These are phyloP conservation scores for Natator depressus DNA, from an alignment of 2,113 vertebrate genomes.

Conservation along the genomic window DNA sequence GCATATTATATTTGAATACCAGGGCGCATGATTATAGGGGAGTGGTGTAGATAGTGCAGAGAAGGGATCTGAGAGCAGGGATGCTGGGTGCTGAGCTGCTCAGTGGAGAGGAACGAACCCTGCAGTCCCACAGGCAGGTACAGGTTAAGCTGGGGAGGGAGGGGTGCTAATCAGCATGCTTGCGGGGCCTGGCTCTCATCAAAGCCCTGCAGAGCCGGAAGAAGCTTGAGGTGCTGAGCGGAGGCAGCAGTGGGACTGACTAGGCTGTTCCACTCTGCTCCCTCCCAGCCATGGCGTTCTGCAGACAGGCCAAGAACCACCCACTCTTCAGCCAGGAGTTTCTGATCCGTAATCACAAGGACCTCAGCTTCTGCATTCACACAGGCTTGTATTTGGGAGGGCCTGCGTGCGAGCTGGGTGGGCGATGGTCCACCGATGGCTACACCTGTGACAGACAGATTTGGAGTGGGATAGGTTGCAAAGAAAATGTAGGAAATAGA, in stretches of 20 bases:
- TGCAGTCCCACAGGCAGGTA: neutral
- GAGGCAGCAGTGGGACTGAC: neutral
- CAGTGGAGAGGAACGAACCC: neutral
- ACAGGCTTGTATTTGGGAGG: neutral
- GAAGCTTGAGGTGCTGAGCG: neutral
- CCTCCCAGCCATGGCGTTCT: neutral
- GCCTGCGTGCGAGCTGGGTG: neutral
- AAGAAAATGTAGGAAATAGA: neutral
- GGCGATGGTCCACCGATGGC: neutral
- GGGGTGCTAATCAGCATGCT: neutral
- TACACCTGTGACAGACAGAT: neutral
- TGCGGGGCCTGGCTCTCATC: neutral
- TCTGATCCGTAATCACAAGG: neutral
- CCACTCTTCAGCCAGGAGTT: neutral
- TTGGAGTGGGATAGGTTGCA: accelerated
- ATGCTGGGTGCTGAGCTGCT: neutral
- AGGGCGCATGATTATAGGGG: neutral
- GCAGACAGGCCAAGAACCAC: neutral
- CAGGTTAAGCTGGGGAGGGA: neutral
- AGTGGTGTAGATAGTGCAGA: neutral
- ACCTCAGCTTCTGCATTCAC: neutral
- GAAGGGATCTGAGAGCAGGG: neutral
- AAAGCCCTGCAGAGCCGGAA: neutral
- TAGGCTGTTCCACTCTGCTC: neutral
- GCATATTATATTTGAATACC: neutral